Evolutionary conservation across 2,888 invertebrate genomes (phyloP).

Genomic region (Chromoteleia sp.): DNA sequence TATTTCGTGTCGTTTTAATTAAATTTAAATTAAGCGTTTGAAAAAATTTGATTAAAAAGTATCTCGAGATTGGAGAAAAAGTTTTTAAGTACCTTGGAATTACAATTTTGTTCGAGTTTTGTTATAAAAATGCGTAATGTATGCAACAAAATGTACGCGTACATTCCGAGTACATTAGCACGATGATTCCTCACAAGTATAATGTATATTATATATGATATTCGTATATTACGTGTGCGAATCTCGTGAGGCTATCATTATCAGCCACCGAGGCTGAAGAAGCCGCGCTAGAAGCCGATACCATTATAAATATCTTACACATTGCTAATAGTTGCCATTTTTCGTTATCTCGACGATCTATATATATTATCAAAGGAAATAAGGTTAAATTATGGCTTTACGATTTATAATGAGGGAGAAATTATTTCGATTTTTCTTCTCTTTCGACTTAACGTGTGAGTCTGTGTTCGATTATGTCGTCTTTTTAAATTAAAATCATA

Average conservation of each 20-base stretch:
- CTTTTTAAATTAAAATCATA: too few relatives aligned
- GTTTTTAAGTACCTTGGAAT: too few relatives aligned
- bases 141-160: too few relatives aligned
- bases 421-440: constrained; percentile 30
- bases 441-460: constrained; percentile 1
- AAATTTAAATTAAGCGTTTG: too few relatives aligned
- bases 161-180: constrained; percentile 53
- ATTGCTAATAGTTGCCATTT: constrained; percentile 65
- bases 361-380: constrained; percentile 52
- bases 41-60: too few relatives aligned
- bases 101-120: constrained; percentile 1
- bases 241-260: constrained; percentile 60
- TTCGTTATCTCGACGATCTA: constrained; percentile 64
- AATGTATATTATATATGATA: constrained; percentile 58
- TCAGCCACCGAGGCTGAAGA: constrained; percentile 55
- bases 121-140: too few relatives aligned
- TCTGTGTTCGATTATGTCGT: constrained; percentile 1
- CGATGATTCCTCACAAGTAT: constrained; percentile 42
- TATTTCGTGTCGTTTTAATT: too few relatives aligned
- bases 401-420: constrained; percentile 42
- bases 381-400: constrained; percentile 50
- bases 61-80: too few relatives aligned
- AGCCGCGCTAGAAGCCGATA: constrained; percentile 54
- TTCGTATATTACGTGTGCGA: constrained; percentile 49
- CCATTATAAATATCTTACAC: constrained; percentile 63